phyloP scores from a whole-genome alignment of 2,888 invertebrate species.

The Stenodema calcarata region DNA sequence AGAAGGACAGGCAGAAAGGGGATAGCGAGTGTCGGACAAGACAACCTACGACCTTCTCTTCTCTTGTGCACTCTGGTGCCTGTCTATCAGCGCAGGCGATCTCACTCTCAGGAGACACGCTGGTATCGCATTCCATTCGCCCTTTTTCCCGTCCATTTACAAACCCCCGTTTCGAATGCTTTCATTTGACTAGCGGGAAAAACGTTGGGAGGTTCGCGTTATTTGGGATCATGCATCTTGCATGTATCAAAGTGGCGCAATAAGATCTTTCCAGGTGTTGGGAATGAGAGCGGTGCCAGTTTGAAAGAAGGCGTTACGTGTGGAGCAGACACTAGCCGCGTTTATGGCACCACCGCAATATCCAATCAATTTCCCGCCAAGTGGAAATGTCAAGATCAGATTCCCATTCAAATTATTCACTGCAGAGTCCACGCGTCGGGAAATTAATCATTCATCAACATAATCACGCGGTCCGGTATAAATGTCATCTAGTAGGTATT shows the following conservation, averaged over 20 bases:
- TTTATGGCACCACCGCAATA: neutral
- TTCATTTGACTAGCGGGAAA: neutral
- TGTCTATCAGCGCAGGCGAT: conserved; percentile 6
- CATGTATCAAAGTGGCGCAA: neutral
- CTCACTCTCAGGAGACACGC: neutral
- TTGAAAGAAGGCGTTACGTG: neutral
- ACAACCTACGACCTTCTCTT: conserved; percentile 17
- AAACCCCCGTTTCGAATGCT: neutral
- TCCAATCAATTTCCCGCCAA: neutral
- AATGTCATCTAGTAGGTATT: no score
- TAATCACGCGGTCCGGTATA: no score
- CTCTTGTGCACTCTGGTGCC: conserved; percentile 4
- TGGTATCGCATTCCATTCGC: conserved; percentile 1
- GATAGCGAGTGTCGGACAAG: conserved; percentile 8
- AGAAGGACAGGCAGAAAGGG: neutral
- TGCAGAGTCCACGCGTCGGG: no score
- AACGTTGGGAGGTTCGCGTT: neutral
- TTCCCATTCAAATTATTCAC: no score
- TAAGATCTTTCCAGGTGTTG: neutral
- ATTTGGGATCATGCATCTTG: neutral
- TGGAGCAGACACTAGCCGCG: neutral
- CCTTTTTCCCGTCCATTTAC: conserved; percentile 1
- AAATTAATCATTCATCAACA: no score
- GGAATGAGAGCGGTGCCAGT: neutral
- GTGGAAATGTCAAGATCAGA: no score